A percentile compares a stretch with the other conserved stretches of the same genome.
phyloP scores from a whole-genome alignment of 2,797 vertebrate genomes.

The Schizopygopsis pylzovi region DNA sequence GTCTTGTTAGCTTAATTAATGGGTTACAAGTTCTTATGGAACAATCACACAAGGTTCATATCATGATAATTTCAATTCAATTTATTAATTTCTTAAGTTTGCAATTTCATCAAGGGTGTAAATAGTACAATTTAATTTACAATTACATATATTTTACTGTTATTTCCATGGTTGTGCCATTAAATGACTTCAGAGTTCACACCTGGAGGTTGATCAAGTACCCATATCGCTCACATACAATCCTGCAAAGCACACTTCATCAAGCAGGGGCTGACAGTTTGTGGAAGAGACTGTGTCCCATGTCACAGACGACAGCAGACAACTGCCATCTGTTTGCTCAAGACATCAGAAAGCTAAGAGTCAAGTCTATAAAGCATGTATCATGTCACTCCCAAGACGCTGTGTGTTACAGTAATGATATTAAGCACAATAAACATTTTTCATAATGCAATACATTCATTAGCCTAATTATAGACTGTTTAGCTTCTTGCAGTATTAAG shows the following conservation, averaged over 20 bases:
- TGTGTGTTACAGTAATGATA: background rate
- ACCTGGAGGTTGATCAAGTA: slow-evolving; percentile 17
- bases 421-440: background rate
- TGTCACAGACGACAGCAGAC: slow-evolving; percentile 47
- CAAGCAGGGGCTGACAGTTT: slow-evolving; percentile 46
- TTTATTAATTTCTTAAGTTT: background rate
- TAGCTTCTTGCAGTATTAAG: background rate
- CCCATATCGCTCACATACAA: slow-evolving; percentile 3
- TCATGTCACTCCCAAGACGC: slow-evolving; percentile 9
- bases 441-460: background rate
- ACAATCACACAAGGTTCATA: background rate
- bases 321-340: slow-evolving; percentile 46
- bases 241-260: slow-evolving; percentile 48
- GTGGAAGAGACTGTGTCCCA: slow-evolving; percentile 35
- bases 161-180: background rate
- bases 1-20: background rate
- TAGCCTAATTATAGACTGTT: background rate
- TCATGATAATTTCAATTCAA: background rate
- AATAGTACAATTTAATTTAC: background rate
- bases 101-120: background rate
- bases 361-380: slow-evolving; percentile 21
- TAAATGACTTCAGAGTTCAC: background rate
- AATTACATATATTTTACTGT: background rate
- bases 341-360: slow-evolving; percentile 43
- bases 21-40: background rate